Evolutionary conservation across 2,113 vertebrate species (phyloP).

Genomic region (Elgaria multicarinata): DNA sequence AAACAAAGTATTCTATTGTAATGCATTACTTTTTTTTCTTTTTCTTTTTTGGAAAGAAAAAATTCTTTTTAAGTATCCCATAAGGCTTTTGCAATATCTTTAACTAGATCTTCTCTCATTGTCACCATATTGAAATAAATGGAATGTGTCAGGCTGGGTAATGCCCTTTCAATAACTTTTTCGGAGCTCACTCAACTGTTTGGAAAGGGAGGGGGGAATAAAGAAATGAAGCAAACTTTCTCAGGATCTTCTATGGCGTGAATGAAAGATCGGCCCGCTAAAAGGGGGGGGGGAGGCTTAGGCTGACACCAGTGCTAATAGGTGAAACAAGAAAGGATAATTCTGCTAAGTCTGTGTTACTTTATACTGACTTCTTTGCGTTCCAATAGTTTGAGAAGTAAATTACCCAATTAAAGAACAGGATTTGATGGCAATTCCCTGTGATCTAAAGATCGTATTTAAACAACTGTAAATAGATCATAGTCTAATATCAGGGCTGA

Average conservation of each 20-base stretch:
- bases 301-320: slow-evolving; percentile 69
- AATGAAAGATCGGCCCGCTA: slow-evolving; percentile 71
- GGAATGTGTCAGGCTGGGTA: slow-evolving; percentile 73
- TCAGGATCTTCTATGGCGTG: slow-evolving; percentile 72
- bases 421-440: slow-evolving; percentile 60
- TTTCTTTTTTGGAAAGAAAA: background rate
- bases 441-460: slow-evolving; percentile 58
- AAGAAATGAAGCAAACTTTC: slow-evolving; percentile 72
- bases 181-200: slow-evolving; percentile 64
- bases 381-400: slow-evolving; percentile 59
- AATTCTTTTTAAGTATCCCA: slow-evolving; percentile 71
- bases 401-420: slow-evolving; percentile 50
- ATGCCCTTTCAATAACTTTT: slow-evolving; percentile 74
- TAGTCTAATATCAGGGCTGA: slow-evolving; percentile 50
- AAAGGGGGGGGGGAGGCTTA: slow-evolving; percentile 64
- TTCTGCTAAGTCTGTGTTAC: slow-evolving; percentile 65
- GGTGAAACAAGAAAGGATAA: slow-evolving; percentile 56
- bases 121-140: slow-evolving; percentile 73
- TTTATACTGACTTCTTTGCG: slow-evolving; percentile 61
- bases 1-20: slow-evolving; percentile 79
- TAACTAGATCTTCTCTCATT: slow-evolving; percentile 73
- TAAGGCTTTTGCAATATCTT: slow-evolving; percentile 75
- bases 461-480: slow-evolving; percentile 24
- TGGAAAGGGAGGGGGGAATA: slow-evolving; percentile 50
- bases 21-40: slow-evolving; percentile 60